Evolutionary conservation across 2,888 invertebrate genomes (phyloP), one percentile per base, ranked within the genome.

Genomic region (Pseudanteris insignis): DNA sequence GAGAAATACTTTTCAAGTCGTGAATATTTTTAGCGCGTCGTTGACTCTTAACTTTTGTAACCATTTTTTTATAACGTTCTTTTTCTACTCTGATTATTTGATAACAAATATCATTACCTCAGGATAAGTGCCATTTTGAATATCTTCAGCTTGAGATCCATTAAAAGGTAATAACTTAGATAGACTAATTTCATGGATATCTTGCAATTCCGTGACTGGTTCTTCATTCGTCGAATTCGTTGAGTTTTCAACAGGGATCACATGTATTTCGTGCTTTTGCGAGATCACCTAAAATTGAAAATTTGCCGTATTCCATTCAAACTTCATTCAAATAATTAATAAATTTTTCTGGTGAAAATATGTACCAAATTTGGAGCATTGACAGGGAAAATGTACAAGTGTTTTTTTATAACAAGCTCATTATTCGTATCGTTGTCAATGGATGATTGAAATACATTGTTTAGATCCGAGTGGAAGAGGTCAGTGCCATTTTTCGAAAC

Each of bases 291-390:
- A 14, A 12, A 32, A 28, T 13, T n/a, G n/a, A n/a, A n/a, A n/a
- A n/a, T n/a, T n/a, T n/a, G n/a, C n/a, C n/a, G n/a, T n/a, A n/a
- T n/a, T n/a, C n/a, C n/a, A n/a, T n/a, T n/a, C n/a, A n/a, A n/a
- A n/a, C n/a, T n/a, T n/a, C n/a, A n/a, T n/a, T n/a, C n/a, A n/a
- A n/a, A n/a, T n/a, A n/a, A n/a, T n/a, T n/a, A n/a, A n/a, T n/a
- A n/a, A n/a, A n/a, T n/a, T n/a, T n/a, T n/a, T n/a, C n/a, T 1
- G 11, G 24, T 13, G 9, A 9, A 15, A 41, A 13, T n/a, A n/a
- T n/a, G n/a, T 36, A 60, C 61, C 61, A 61, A 34, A 26, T 61
- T 40, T 24, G 61, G 61, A 18, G 48, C 61, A 29, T 61, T 61
- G n/a, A 55, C 48, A 12, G 61, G 61, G 24, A 50, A 61, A 24